phyloP scores from a whole-genome alignment of 2,113 vertebrate genomes.

The Zootoca vivipara region DNA sequence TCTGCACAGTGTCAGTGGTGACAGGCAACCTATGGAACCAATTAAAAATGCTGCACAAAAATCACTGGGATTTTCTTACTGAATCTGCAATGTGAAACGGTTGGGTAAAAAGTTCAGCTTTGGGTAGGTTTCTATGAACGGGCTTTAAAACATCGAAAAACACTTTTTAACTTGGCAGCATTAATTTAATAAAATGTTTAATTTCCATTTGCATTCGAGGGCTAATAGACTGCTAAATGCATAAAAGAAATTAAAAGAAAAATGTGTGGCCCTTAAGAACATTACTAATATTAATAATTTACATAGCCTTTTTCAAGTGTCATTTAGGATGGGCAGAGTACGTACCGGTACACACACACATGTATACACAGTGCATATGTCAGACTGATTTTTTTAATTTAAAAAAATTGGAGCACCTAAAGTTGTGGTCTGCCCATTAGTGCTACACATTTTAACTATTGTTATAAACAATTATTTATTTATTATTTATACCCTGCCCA shows the following conservation, averaged over 20 bases:
- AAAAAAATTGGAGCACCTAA: background rate
- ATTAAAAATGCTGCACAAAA: conserved; percentile 27
- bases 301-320: background rate
- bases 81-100: conserved; percentile 12
- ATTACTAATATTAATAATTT: background rate
- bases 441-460: background rate
- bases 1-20: conserved; percentile 7
- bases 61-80: background rate
- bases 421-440: background rate
- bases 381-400: background rate
- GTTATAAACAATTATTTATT: background rate
- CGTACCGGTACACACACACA: too few relatives aligned
- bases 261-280: background rate
- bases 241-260: background rate
- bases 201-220: conserved; percentile 12
- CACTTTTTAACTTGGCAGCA: background rate
- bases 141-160: conserved; percentile 28
- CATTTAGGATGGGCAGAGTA: background rate
- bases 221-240: background rate
- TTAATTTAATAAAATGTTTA: background rate
- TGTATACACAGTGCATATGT: background rate
- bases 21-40: background rate
- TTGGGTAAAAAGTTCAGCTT: background rate
- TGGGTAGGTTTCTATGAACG: background rate
- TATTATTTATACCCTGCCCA: too few relatives aligned